Base-by-base conservation (phyloP, 2,113 vertebrate species). In the Epinephelus moara region DNA sequence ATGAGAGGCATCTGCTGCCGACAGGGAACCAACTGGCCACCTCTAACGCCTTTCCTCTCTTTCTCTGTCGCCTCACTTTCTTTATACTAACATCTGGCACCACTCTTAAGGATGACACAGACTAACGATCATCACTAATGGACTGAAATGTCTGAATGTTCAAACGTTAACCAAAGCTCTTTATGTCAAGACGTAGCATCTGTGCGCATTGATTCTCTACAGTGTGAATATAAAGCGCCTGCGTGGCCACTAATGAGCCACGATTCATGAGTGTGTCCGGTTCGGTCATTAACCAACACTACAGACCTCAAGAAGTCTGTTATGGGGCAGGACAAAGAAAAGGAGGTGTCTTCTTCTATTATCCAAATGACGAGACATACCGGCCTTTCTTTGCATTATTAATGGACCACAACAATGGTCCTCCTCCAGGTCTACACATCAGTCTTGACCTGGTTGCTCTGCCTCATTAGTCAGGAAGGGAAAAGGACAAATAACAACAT, bases 341-440 rank as follows among this genome's bases (percentile, higher is more conserved):
- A 84, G 68, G 70, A 76, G 86, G 86, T 18, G 81, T 76, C 59
- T 30, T 82, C 77, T 40, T 77, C 80, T 62, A 18, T 57, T 56
- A 69, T 70, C 45, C 50, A 47, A 82, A 88, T 79, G 91, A 80
- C 91, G 81, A 89, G 47, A 75, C 61, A 23, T 21, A 73, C 75
- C 4, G 13, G 78, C 50, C 77, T 84, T 80, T 75, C 79, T 88
- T 83, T 88, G 85, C 93, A 94, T 95, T 94, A 94, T 94, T 94
- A 89, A 94, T 92, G 85, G 70, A 0, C n/a, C 55, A 59, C 64
- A 83, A 94, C 93, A 94, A 95, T 79, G 81, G 88, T 63, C 64
- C 52, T 78, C 75, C 84, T 88, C 81, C 85, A 89, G 85, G 89
- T 79, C 78, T 80, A 30, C 72, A 88, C 87, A 93, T 90, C 85